phyloP scores from a whole-genome alignment of 2,888 invertebrate genomes.

The Caenorhabditis sinica region DNA sequence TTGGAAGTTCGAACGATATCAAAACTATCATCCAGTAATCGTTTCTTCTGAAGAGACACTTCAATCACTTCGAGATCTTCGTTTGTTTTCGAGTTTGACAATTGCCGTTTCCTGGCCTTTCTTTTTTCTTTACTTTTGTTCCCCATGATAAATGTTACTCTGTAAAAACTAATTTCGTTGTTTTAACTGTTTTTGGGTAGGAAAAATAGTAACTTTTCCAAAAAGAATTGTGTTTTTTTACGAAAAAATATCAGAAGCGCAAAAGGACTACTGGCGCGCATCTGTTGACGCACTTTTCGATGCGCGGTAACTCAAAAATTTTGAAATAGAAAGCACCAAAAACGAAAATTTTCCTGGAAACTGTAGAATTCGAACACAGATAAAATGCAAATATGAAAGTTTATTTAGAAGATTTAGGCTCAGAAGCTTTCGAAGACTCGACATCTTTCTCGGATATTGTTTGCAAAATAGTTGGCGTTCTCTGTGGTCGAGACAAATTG shows the following conservation, averaged over 20 bases:
- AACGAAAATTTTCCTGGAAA: background rate
- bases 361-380: no score
- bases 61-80: slow-evolving; percentile 63
- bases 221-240: background rate
- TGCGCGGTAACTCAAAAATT: no score
- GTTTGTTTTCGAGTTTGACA: slow-evolving; percentile 61
- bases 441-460: slow-evolving; percentile 33
- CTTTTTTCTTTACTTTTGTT: slow-evolving; percentile 64
- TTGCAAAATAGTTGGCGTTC: slow-evolving; percentile 5
- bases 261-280: slow-evolving; percentile 4
- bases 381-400: background rate
- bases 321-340: no score
- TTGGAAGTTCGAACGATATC: slow-evolving; percentile 30
- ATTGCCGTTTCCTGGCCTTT: slow-evolving; percentile 63
- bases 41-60: slow-evolving; percentile 61
- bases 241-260: slow-evolving; percentile 8
- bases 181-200: background rate
- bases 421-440: background rate
- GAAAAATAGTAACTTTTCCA: background rate
- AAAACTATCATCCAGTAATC: slow-evolving; percentile 47
- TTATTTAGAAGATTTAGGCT: background rate
- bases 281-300: background rate
- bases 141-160: slow-evolving; percentile 37
- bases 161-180: background rate
- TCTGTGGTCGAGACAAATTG: background rate